Conservation (phyloP, 2,888 invertebrate species). For the Clivina fossor region DNA sequence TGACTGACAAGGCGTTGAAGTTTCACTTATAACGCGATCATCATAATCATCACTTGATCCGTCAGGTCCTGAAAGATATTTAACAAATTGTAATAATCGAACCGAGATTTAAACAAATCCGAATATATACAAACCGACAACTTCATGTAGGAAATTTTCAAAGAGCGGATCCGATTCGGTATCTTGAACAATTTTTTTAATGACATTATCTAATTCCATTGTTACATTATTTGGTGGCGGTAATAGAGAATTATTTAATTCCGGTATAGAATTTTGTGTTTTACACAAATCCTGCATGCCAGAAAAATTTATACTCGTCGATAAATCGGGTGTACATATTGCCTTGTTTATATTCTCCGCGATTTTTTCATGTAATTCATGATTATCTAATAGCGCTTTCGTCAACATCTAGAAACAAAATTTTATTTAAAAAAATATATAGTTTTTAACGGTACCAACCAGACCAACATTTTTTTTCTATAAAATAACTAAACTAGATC, state of each 20-base stretch:
- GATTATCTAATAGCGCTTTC: conserved; percentile 55
- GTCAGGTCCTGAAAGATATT: conserved; percentile 1
- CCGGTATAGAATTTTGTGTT: conserved; percentile 8
- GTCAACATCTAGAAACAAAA: conserved; percentile 52
- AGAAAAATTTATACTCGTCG: background rate
- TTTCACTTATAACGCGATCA: conserved; percentile 27
- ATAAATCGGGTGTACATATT: conserved; percentile 42
- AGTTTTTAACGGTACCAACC: no score
- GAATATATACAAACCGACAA: conserved; percentile 47
- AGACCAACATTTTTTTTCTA: no score
- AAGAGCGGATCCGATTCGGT: conserved; percentile 58
- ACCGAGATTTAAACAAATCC: background rate
- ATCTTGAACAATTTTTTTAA: conserved; percentile 56
- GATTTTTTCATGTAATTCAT: conserved; percentile 57
- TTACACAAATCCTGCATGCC: conserved; percentile 2
- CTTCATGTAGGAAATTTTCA: conserved; percentile 54
- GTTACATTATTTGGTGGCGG: conserved; percentile 38
- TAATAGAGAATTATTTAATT: conserved; percentile 13
- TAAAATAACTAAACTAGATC: no score
- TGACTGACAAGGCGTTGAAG: conserved; percentile 35
- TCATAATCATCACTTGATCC: conserved; percentile 33
- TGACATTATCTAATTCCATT: conserved; percentile 53
- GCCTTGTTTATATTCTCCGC: conserved; percentile 59
- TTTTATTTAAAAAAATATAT: no score
- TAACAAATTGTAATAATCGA: background rate